Evolutionary conservation across 1,140 invertebrate genomes (phyloP).

Genomic region (Hydropsyche tenuis): DNA sequence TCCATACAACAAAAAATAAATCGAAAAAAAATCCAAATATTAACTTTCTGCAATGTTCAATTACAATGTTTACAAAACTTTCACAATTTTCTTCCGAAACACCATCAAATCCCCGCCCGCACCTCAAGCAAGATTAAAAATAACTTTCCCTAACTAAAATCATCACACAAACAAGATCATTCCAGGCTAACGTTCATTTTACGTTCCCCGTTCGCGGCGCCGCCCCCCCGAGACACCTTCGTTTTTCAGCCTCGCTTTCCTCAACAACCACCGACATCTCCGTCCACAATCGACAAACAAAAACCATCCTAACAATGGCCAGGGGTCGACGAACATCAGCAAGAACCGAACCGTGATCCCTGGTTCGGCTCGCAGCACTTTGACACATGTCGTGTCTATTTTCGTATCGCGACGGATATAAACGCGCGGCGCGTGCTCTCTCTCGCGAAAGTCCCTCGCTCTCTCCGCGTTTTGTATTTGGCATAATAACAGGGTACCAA

Average conservation of each 20-base stretch:
- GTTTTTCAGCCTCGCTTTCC: too few species aligned
- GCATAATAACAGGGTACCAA: too few species aligned
- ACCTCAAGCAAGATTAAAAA: neutral
- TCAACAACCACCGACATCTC: neutral
- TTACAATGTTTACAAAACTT: too few species aligned
- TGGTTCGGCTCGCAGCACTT: slow-evolving; percentile 14
- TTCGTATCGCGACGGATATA: neutral
- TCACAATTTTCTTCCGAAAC: too few species aligned
- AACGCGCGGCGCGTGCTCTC: neutral
- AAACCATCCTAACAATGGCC: slow-evolving; percentile 5
- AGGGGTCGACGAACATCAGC: slow-evolving; percentile 2
- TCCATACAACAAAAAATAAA: too few species aligned
- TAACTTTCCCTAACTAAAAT: neutral
- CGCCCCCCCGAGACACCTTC: neutral
- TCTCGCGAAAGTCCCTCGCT: neutral
- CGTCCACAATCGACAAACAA: too few species aligned
- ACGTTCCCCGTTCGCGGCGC: too few species aligned
- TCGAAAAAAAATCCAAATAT: too few species aligned
- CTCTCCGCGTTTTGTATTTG: too few species aligned
- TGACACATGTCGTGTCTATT: slow-evolving; percentile 35
- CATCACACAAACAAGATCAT: neutral
- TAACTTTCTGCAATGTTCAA: too few species aligned
- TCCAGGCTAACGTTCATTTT: neutral
- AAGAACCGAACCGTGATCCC: slow-evolving; percentile 2
- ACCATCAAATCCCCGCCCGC: too few species aligned